phyloP scores from a whole-genome alignment of 2,888 invertebrate genomes.

The Tetranychus piercei region DNA sequence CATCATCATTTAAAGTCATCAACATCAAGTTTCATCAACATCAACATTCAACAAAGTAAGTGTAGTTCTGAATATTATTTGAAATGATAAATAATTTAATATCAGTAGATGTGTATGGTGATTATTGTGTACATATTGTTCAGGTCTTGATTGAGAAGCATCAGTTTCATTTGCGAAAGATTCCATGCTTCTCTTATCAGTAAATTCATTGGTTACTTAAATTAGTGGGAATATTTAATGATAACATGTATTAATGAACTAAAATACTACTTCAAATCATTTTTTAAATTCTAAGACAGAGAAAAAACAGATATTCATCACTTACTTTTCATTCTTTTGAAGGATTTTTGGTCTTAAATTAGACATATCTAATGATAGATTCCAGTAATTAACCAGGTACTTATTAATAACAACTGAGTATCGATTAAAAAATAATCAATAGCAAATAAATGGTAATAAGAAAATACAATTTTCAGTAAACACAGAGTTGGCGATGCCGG shows the following conservation, averaged over 20 bases:
- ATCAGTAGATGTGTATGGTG: no score
- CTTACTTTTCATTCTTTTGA: conserved; percentile 10
- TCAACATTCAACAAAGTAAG: no score
- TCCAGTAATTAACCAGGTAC: not conserved
- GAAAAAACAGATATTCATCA: not conserved
- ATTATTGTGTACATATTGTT: no score
- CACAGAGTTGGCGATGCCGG: no score
- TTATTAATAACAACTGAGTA: not conserved
- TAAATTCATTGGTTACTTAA: conserved; percentile 20
- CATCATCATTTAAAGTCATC: no score
- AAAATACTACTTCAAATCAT: not conserved
- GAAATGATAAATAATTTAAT: no score
- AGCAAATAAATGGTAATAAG: no score
- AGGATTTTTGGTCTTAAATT: not conserved
- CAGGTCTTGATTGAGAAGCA: not conserved
- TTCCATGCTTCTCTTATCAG: conserved; percentile 31
- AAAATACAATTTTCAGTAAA: no score
- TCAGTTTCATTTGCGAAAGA: not conserved
- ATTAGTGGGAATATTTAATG: not conserved
- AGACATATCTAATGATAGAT: not conserved
- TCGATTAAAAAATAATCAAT: no score
- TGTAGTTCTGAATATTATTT: no score
- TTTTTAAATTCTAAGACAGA: no score
- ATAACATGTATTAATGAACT: not conserved
- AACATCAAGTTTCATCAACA: no score